Conservation (phyloP, 2,888 invertebrate genomes). For the Cinara cedri region DNA sequence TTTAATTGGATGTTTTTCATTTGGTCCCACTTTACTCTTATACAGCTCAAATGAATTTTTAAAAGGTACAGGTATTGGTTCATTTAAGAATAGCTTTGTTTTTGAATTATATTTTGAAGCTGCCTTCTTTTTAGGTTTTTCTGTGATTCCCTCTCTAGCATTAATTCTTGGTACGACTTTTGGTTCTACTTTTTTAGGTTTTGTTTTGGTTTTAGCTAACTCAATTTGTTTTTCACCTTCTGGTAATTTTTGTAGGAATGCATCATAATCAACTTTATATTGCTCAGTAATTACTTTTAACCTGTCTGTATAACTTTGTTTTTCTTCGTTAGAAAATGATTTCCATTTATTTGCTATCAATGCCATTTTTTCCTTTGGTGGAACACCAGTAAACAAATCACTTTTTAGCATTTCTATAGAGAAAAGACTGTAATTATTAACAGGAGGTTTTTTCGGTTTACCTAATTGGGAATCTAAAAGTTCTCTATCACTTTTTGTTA, state of each 20-base stretch:
- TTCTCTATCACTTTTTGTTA: slow-evolving; percentile 57
- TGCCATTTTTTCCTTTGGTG: slow-evolving; percentile 55
- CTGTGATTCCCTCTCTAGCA: slow-evolving; percentile 47
- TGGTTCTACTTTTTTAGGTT: slow-evolving; percentile 54
- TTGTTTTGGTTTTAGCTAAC: slow-evolving; percentile 34
- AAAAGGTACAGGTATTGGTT: slow-evolving; percentile 26
- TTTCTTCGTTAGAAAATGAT: slow-evolving; percentile 47
- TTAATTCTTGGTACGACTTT: slow-evolving; percentile 43
- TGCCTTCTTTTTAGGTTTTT: slow-evolving; percentile 35
- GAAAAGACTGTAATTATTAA: slow-evolving; percentile 56
- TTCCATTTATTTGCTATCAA: slow-evolving; percentile 56
- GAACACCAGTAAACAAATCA: slow-evolving; percentile 42
- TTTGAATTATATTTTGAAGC: slow-evolving; percentile 26
- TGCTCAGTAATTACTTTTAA: slow-evolving; percentile 51
- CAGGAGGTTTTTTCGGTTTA: slow-evolving; percentile 58
- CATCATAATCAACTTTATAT: slow-evolving; percentile 52
- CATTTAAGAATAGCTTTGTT: slow-evolving; percentile 38
- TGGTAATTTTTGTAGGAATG: slow-evolving; percentile 49
- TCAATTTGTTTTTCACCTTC: slow-evolving; percentile 49
- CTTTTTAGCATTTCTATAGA: slow-evolving; percentile 56
- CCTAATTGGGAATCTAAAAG: slow-evolving; percentile 57
- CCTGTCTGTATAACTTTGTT: slow-evolving; percentile 44
- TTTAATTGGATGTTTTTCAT: slow-evolving; percentile 37
- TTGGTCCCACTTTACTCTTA: slow-evolving; percentile 29
- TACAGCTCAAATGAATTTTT: slow-evolving; percentile 55